Conservation (phyloP, 2,113 vertebrate species). For the Pseudorasbora parva region DNA sequence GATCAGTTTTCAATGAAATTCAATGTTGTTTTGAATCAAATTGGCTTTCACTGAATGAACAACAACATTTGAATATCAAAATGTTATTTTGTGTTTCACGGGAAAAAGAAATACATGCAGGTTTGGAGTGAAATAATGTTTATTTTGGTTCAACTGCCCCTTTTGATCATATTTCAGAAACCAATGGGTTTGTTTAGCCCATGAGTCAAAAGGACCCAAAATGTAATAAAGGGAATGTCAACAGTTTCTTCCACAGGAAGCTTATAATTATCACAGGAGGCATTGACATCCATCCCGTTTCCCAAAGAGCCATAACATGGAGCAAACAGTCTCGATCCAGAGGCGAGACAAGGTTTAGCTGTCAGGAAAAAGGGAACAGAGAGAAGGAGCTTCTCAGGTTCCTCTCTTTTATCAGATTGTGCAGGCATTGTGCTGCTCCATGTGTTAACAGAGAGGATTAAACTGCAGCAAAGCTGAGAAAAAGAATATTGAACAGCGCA, state of each 20-base stretch:
- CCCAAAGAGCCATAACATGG: conserved; percentile 10
- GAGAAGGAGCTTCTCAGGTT: conserved; percentile 36
- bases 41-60: background rate
- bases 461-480: conserved; percentile 49
- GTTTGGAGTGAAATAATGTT: background rate
- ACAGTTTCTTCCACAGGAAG: conserved; percentile 38
- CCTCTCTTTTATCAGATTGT: conserved; percentile 60
- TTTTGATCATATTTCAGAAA: conserved; percentile 20
- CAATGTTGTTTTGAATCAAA: background rate
- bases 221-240: conserved; percentile 35
- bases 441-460: conserved; percentile 60
- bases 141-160: background rate
- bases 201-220: background rate
- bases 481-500: conserved; percentile 41
- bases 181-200: conserved; percentile 16
- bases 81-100: background rate
- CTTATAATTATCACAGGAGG: conserved; percentile 8
- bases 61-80: background rate
- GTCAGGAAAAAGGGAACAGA: background rate
- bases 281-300: conserved; percentile 12
- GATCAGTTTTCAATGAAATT: too few species aligned
- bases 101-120: background rate
- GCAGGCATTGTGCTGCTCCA: conserved; percentile 45
- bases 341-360: conserved; percentile 9
- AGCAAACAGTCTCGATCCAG: background rate